Conservation (phyloP, 2,797 vertebrate species). For the Peromyscus attwateri region DNA sequence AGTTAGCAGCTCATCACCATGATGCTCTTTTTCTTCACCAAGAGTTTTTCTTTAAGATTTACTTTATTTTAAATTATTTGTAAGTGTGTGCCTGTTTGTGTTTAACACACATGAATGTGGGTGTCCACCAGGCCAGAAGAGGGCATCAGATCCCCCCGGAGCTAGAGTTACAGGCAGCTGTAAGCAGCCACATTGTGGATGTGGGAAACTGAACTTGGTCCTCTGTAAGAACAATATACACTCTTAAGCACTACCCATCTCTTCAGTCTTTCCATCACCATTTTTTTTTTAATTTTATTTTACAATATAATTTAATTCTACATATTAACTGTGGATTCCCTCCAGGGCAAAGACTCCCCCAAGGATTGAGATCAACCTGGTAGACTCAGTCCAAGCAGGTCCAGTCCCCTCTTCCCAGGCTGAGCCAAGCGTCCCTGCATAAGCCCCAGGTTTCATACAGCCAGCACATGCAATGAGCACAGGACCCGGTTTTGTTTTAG, state of each 20-base stretch:
- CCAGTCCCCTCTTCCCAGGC: too few species aligned
- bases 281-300: background rate
- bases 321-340: too few species aligned
- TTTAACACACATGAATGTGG: rapidly evolving
- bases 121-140: background rate
- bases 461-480: too few species aligned
- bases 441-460: too few species aligned
- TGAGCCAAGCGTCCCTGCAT: too few species aligned
- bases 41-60: background rate
- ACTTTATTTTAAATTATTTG: background rate
- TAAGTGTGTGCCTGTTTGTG: background rate
- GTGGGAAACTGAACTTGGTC: background rate
- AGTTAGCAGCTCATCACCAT: background rate
- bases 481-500: background rate
- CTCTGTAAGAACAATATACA: background rate
- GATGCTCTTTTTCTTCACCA: background rate
- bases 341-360: too few species aligned
- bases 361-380: too few species aligned
- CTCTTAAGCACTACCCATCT: background rate
- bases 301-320: too few species aligned
- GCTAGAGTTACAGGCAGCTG: background rate
- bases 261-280: background rate
- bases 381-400: too few species aligned
- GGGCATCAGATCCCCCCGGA: background rate
- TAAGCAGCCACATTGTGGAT: background rate